Base-by-base conservation (phyloP, 2,888 invertebrate species). In the Aethes cnicana region DNA sequence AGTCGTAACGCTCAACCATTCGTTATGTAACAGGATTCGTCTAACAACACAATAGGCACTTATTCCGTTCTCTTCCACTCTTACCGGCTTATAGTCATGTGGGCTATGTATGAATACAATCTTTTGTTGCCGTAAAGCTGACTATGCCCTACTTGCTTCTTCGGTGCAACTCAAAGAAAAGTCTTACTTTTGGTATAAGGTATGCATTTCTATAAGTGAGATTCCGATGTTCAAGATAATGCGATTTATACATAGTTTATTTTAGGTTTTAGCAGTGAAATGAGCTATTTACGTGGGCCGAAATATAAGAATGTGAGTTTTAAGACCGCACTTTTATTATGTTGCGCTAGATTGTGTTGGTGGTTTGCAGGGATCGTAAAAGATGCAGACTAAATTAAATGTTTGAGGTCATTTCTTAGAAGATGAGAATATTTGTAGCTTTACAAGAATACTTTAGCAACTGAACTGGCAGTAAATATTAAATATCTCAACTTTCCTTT, bases 341-440 rank as follows among this genome's bases (percentile, higher is more conserved):
- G 33, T 28, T 42, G 8, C 9, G 6, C 41, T 14, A 20, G 41
- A 42, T 41, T 42, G 42, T 42, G 35, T 28, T 20, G 16, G 21
- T 3, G 14, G 26, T 28, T 18, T 20, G 21, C 21, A 16, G 12
- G 21, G 26, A 11, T 50, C 43, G 36, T 50, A 50, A 43, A 50
- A 28, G 46, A 33, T 44, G 17, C 39, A 35, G 35, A 26, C 41
- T 33, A 20, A 49, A 49, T 43, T 8, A 42, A 49, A 42, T 28
- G 20, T 43, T 43, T 28, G 42, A 43, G 42, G 42, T 36, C 17
- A 14, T 47, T 47, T 39, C 23, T 16, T 23, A 14, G 6, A 7
- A 28, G 16, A 9, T 2, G 11, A 18, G 32, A 8, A 28, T 17
- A 23, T 23, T 32, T 41, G 14, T 12, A 14, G 32, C n/a, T 42